phyloP scores from a whole-genome alignment of 1,140 invertebrate species.

The Condylostylus longicornis region DNA sequence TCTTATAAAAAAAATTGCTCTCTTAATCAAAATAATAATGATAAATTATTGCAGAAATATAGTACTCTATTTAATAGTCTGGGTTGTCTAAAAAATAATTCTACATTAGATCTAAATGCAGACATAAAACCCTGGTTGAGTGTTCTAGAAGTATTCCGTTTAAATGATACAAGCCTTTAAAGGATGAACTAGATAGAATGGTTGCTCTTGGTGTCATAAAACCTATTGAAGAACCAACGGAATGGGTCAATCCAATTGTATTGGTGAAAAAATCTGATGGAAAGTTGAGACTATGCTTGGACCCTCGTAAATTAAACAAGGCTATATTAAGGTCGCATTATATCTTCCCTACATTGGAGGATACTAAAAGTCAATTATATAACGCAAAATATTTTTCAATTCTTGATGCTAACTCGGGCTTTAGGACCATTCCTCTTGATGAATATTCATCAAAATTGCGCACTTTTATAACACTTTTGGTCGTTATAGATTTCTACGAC shows the following conservation, averaged over 20 bases:
- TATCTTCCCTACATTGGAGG: constrained; percentile 29
- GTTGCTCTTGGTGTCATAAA: constrained; percentile 18
- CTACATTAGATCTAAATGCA: constrained; percentile 7
- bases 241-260: constrained; percentile 31
- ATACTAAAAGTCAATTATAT: constrained; percentile 19
- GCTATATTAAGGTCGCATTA: constrained; percentile 26
- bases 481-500: constrained; percentile 23
- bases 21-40: neutral
- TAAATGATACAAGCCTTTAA: constrained; percentile 16
- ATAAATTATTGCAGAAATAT: neutral
- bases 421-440: constrained; percentile 30
- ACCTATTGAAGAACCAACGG: constrained; percentile 22
- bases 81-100: constrained; percentile 4
- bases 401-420: constrained; percentile 31
- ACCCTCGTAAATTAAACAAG: constrained; percentile 33
- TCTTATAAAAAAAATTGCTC: neutral
- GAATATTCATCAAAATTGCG: constrained; percentile 21
- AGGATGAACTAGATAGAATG: constrained; percentile 16
- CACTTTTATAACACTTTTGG: constrained; percentile 34
- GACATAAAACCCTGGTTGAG: constrained; percentile 15
- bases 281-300: constrained; percentile 29
- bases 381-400: constrained; percentile 26
- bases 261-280: constrained; percentile 24
- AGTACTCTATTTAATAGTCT: neutral
- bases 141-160: constrained; percentile 23